Evolutionary conservation across 1,140 invertebrate species (phyloP).

Genomic region (Epicauta chinensis): DNA sequence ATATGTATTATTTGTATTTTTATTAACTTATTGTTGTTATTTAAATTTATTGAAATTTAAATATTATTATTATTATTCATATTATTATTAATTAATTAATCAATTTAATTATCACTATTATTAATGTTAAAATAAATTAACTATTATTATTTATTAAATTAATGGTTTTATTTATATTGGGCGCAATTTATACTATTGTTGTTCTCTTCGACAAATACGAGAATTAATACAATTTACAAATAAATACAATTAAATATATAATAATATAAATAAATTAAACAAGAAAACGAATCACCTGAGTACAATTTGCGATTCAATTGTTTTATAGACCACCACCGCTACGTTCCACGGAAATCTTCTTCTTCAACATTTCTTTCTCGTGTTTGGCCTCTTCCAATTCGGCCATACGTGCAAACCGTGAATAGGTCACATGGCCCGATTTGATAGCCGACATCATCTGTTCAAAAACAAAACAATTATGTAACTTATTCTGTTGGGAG

Average conservation of each 20-base stretch:
- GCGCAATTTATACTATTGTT: background rate
- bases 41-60: constrained; percentile 22
- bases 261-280: background rate
- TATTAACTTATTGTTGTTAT: constrained; percentile 37
- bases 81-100: background rate
- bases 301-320: background rate
- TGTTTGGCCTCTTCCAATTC: constrained; percentile 81
- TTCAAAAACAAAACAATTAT: constrained; percentile 8
- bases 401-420: constrained; percentile 85
- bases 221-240: background rate
- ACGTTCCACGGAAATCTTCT: constrained; percentile 82
- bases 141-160: background rate
- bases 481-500: background rate
- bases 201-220: background rate
- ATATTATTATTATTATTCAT: background rate
- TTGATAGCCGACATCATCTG: constrained; percentile 98
- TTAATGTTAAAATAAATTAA: background rate
- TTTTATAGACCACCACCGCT: constrained; percentile 88
- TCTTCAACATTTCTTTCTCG: constrained; percentile 64
- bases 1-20: constrained; percentile 37
- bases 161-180: constrained; percentile 1
- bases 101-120: background rate
- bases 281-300: background rate
- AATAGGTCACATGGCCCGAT: constrained; percentile 84
- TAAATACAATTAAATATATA: background rate